Conservation (phyloP, 2,797 vertebrate genomes). For the Lepidocolaptes lacrymiger region DNA sequence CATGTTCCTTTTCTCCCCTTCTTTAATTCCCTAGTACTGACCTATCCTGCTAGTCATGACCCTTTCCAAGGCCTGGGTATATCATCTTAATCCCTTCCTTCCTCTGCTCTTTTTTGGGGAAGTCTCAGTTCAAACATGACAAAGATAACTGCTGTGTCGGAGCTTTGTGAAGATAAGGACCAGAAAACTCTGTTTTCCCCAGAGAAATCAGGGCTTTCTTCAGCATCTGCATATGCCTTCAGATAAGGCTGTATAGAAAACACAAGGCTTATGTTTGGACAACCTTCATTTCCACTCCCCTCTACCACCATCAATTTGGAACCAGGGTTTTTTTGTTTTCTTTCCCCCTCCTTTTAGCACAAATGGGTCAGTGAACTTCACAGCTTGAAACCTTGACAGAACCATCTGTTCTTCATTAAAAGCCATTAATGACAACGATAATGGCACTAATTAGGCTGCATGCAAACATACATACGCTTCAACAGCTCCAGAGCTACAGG, state of each 20-base stretch:
- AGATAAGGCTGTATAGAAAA: background rate
- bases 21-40: background rate
- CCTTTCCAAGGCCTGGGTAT: background rate
- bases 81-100: background rate
- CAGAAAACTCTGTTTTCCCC: background rate
- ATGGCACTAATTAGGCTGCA: constrained; percentile 66
- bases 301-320: background rate
- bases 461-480: constrained; percentile 59
- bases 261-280: background rate
- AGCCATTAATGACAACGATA: constrained; percentile 63
- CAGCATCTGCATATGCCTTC: background rate
- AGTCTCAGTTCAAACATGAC: background rate
- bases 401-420: constrained; percentile 72
- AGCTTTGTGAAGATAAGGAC: background rate
- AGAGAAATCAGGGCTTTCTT: background rate
- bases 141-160: background rate
- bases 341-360: background rate
- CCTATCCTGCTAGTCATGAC: background rate
- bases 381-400: constrained; percentile 45
- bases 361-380: constrained; percentile 63
- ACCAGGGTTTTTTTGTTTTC: background rate
- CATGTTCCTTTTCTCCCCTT: background rate
- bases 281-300: background rate
- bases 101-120: background rate
- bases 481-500: constrained; percentile 23